A percentile compares a stretch with the other conserved stretches of the same genome.
phyloP scores from a whole-genome alignment of 2,113 vertebrate genomes.

The Rana temporaria region DNA sequence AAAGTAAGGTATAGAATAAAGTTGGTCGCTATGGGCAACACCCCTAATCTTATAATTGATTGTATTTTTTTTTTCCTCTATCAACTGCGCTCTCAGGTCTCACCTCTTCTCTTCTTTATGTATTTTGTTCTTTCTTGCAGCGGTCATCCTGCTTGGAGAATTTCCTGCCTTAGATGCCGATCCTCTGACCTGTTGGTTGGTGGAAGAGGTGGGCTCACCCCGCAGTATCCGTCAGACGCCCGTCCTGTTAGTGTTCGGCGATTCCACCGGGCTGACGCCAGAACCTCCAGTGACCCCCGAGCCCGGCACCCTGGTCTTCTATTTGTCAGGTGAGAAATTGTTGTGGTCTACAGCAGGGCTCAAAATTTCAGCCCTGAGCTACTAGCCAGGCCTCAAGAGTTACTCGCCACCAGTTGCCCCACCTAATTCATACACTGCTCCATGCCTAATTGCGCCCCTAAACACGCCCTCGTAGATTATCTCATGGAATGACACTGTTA shows the following conservation, averaged over 20 bases:
- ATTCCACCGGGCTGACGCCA: not conserved
- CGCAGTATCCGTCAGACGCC: conserved; percentile 19
- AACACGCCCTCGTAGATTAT: no score
- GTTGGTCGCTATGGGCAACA: not conserved
- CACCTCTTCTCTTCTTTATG: no score
- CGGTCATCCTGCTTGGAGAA: not conserved
- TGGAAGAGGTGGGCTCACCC: conserved; percentile 25
- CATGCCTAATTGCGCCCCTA: no score
- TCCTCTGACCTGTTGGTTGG: conserved; percentile 27
- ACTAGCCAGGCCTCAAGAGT: no score
- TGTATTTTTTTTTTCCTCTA: no score
- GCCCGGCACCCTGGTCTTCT: conserved; percentile 8
- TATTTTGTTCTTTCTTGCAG: not conserved
- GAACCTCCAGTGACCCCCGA: not conserved
- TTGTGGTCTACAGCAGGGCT: no score
- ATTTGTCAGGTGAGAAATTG: conserved; percentile 27
- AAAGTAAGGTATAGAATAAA: no score
- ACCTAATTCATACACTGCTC: no score
- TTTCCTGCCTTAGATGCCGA: not conserved
- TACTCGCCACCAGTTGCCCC: no score
- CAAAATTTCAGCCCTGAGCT: no score
- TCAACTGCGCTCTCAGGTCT: no score
- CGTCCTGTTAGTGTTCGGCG: not conserved
- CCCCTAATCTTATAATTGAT: not conserved
- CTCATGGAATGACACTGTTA: no score